Conservation (phyloP, 2,888 invertebrate genomes). For the Lasioglossum zephyrum region DNA sequence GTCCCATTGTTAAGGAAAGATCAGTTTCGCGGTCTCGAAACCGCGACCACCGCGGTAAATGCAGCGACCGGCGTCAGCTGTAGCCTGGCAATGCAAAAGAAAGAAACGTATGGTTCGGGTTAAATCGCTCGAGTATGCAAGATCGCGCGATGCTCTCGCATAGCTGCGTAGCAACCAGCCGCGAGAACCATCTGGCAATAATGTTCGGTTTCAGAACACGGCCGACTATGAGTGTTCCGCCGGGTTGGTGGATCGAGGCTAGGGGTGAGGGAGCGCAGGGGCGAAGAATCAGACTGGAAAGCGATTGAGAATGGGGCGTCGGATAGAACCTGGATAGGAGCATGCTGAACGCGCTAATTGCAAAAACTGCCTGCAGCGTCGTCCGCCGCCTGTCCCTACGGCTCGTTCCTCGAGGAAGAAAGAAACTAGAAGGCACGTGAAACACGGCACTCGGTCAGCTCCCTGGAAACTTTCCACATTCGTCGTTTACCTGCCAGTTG, state of each 20-base stretch:
- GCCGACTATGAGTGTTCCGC: constrained; percentile 33
- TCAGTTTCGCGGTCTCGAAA: not conserved
- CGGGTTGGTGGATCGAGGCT: not conserved
- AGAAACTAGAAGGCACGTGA: constrained; percentile 25
- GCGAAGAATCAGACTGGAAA: constrained; percentile 31
- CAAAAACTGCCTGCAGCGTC: constrained; percentile 70
- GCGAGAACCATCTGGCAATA: constrained; percentile 48
- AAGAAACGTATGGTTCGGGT: not conserved
- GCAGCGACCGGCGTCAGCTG: constrained; percentile 30
- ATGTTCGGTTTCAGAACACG: constrained; percentile 49
- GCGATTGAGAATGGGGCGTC: constrained; percentile 36
- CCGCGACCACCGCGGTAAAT: not conserved
- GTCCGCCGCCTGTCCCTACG: constrained; percentile 38
- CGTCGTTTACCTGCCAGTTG: constrained; percentile 13
- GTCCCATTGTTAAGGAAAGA: not conserved
- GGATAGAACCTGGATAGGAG: constrained; percentile 34
- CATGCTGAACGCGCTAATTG: constrained; percentile 71
- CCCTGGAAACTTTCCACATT: constrained; percentile 36
- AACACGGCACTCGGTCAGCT: constrained; percentile 35
- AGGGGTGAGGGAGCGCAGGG: not conserved
- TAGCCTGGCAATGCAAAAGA: not conserved
- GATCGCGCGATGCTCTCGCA: constrained; percentile 25
- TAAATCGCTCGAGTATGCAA: constrained; percentile 35
- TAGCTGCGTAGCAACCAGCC: constrained; percentile 33
- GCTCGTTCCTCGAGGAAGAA: constrained; percentile 29